A percentile compares a stretch with the other conserved stretches of the same genome.
Evolutionary conservation across 2,113 vertebrate species (phyloP).

Genomic region (Cyprinodon tularosa): DNA sequence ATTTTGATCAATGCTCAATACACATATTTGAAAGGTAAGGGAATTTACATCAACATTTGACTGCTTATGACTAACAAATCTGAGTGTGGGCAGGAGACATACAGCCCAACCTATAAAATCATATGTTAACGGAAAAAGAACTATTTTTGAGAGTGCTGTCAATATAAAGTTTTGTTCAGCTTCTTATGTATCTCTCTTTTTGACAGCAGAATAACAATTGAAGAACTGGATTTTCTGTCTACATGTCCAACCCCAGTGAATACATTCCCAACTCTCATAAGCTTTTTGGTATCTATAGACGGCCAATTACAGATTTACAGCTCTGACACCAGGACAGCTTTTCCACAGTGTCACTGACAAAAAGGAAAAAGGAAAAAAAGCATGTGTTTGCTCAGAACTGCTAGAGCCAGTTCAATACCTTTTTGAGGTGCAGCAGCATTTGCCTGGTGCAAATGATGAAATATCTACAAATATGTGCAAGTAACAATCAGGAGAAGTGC

Average conservation of each 20-base stretch:
- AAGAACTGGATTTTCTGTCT: conserved; percentile 10
- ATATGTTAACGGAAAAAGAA: conserved; percentile 60
- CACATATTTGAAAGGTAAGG: conserved; percentile 60
- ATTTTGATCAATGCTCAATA: conserved; percentile 62
- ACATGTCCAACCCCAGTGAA: background rate
- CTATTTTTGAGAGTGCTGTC: conserved; percentile 30
- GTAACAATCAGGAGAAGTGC: conserved; percentile 37
- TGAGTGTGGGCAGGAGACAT: conserved; percentile 34
- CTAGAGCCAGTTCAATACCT: conserved; percentile 54
- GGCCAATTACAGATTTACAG: conserved; percentile 54
- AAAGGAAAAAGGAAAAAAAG: conserved; percentile 19
- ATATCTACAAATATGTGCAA: conserved; percentile 32
- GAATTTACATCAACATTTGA: conserved; percentile 59
- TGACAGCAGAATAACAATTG: conserved; percentile 4
- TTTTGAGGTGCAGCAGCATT: conserved; percentile 35
- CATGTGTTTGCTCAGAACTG: conserved; percentile 35
- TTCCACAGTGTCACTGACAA: conserved; percentile 43
- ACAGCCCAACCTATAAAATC: conserved; percentile 50
- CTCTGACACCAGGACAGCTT: conserved; percentile 52
- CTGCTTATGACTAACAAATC: conserved; percentile 40
- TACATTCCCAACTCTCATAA: conserved; percentile 37
- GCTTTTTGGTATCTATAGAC: conserved; percentile 49
- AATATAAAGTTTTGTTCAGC: conserved; percentile 46
- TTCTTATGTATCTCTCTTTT: conserved; percentile 23
- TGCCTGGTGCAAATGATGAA: conserved; percentile 34